Evolutionary conservation across 2,888 invertebrate genomes (phyloP).

Genomic region (Calameuta pallipes): DNA sequence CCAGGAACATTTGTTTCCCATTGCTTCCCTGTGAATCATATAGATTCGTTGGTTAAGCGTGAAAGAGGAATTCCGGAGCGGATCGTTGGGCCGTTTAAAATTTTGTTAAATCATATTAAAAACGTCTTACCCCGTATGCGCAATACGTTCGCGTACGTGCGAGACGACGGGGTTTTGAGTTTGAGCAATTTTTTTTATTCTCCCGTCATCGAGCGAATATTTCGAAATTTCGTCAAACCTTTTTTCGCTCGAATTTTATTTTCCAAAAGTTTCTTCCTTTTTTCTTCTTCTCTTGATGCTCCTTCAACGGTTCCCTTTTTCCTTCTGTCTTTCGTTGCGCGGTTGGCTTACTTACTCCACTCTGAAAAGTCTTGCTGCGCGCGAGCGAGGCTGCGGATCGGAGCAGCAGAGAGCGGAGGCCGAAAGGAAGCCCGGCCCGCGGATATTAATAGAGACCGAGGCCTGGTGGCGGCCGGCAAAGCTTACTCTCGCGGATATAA

Average conservation of each 20-base stretch:
- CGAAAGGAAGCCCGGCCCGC: slow-evolving; percentile 53
- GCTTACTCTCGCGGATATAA: slow-evolving; percentile 58
- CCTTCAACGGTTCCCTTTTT: neutral
- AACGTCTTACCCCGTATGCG: neutral
- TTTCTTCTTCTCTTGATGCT: neutral
- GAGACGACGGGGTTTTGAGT: neutral
- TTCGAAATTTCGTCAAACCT: neutral
- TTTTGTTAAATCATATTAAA: neutral
- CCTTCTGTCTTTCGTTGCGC: neutral
- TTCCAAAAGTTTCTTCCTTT: too few species aligned
- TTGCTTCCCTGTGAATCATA: neutral
- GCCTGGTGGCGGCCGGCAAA: slow-evolving; percentile 49
- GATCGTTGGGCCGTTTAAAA: neutral
- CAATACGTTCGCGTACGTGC: neutral
- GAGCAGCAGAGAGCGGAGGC: slow-evolving; percentile 14
- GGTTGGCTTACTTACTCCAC: neutral
- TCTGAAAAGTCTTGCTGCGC: neutral
- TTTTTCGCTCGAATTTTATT: neutral
- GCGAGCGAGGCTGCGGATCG: slow-evolving; percentile 4
- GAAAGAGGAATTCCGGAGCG: neutral
- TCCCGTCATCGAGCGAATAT: neutral
- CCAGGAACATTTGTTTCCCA: neutral
- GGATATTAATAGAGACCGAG: slow-evolving; percentile 64
- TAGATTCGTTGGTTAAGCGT: neutral
- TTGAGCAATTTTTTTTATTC: neutral